Percentiles rank a stretch among this genome's conserved stretches.
Conservation (phyloP, 1,140 invertebrate genomes). For the Zophobas atratus region DNA sequence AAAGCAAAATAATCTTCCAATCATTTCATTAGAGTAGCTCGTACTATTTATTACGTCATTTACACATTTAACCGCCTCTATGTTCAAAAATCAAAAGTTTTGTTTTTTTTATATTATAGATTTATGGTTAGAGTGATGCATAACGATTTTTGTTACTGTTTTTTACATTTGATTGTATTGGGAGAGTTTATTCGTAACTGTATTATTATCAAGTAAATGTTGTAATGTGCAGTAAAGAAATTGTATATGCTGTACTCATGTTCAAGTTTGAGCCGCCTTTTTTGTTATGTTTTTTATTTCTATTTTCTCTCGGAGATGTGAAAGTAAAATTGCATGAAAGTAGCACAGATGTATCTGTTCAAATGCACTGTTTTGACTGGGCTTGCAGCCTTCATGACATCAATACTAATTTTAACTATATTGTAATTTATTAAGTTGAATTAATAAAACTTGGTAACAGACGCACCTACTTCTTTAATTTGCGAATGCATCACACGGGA, state of each 20-base stretch:
- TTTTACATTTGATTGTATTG: constrained; percentile 41
- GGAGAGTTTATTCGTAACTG: constrained; percentile 45
- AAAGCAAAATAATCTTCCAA: constrained; percentile 48
- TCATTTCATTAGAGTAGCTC: constrained; percentile 41
- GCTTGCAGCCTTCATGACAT: constrained; percentile 19
- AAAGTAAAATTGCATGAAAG: constrained; percentile 35
- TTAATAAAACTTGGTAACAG: constrained; percentile 24
- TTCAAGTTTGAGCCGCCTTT: constrained; percentile 1
- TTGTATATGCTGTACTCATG: constrained; percentile 20
- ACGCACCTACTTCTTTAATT: neutral
- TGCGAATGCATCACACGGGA: neutral
- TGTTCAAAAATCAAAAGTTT: constrained; percentile 27
- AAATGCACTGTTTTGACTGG: constrained; percentile 32
- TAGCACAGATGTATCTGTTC: constrained; percentile 35
- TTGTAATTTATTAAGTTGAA: constrained; percentile 33
- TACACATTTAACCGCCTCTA: constrained; percentile 20
- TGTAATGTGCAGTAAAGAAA: constrained; percentile 43
- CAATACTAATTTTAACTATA: constrained; percentile 28
- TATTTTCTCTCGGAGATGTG: neutral
- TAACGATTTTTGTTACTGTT: constrained; percentile 38
- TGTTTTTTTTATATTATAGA: constrained; percentile 30
- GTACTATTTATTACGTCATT: constrained; percentile 37
- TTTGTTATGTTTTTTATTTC: constrained; percentile 23
- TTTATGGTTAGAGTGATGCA: constrained; percentile 36
- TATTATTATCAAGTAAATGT: constrained; percentile 38